phyloP scores from a whole-genome alignment of 2,888 invertebrate species.

The Stegophylla sp. region DNA sequence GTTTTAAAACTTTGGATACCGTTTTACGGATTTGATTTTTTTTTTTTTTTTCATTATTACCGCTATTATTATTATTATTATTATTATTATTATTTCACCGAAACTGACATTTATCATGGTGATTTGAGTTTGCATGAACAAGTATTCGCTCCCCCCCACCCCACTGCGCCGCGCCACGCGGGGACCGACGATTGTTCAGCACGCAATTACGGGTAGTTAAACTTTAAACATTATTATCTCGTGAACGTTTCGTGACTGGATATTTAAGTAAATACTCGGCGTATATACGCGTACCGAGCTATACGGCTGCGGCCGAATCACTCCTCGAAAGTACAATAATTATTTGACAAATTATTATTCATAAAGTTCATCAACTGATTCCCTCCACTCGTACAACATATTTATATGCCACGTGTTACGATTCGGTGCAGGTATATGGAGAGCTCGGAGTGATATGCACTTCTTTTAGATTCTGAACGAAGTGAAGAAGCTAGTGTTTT shows the following conservation, averaged over 20 bases:
- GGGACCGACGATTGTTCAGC: constrained; percentile 2
- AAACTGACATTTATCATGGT: constrained; percentile 24
- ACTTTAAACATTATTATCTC: constrained; percentile 49
- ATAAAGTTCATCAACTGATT: background rate
- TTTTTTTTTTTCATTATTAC: background rate
- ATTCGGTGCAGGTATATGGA: too few relatives aligned
- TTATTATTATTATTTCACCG: constrained; percentile 9
- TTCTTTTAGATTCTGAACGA: too few relatives aligned
- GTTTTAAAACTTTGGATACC: constrained; percentile 9
- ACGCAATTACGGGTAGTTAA: constrained; percentile 48
- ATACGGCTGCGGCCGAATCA: background rate
- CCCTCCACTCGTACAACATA: too few relatives aligned
- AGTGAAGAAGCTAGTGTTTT: too few relatives aligned
- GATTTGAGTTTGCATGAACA: constrained; percentile 20
- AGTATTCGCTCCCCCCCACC: too few relatives aligned
- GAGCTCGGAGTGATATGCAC: too few relatives aligned
- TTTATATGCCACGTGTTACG: too few relatives aligned
- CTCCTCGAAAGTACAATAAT: background rate
- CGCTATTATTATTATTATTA: background rate
- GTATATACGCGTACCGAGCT: background rate
- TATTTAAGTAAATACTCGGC: background rate
- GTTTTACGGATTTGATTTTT: constrained; percentile 25
- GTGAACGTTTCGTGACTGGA: constrained; percentile 30
- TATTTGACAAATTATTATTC: background rate
- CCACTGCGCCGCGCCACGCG: too few relatives aligned